Evolutionary conservation across 2,113 vertebrate species (phyloP), one percentile per base, ranked within the genome.

Genomic region (Carassius gibelio): DNA sequence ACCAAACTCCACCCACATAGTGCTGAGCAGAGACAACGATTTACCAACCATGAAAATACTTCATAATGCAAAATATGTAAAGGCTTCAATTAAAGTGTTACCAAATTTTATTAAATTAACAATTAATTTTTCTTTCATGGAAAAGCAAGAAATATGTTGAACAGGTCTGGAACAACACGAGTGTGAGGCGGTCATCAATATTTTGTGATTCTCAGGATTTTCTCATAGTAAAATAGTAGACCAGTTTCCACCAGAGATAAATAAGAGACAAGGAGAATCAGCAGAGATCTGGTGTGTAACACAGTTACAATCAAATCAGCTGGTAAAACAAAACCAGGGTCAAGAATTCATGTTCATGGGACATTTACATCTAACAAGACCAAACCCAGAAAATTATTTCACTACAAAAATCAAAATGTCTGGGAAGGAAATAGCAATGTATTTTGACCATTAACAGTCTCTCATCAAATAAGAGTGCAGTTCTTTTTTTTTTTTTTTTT

Each of bases 391-490:
- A 72, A 38, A 71, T 2, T 9, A 77, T 5, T 83, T 83, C 5
- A 8, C 4, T 0, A 3, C 5, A 57, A 3, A 30, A 2, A 75
- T 82, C 50, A 15, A 82, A 9, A 57, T 88, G 3, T 50, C 13
- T 8, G 84, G 84, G 0, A 23, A 68, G 87, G 84, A 45, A 74
- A 19, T 57, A 81, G 30, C 17, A 26, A 85, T 8, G 87, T 23
- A 42, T 17, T 4, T 42, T 85, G 13, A 62, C 55, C 15, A 71
- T 88, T 34, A 82, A 69, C 38, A 9, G n/a, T 82, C 74, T 85
- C 8, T 23, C 38, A 4, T 3, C 17, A 17, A 30, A 6, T 4
- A 78, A 87, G 77, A 85, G 15, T 5, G 71, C 42, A 4, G 77
- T 26, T 26, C 1, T 26, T 26, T 26, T 26, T 26, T 26, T 26